A percentile compares a stretch with the other conserved stretches of the same genome.
Conservation (phyloP, 2,113 vertebrate genomes). For the Rhineura floridana region DNA sequence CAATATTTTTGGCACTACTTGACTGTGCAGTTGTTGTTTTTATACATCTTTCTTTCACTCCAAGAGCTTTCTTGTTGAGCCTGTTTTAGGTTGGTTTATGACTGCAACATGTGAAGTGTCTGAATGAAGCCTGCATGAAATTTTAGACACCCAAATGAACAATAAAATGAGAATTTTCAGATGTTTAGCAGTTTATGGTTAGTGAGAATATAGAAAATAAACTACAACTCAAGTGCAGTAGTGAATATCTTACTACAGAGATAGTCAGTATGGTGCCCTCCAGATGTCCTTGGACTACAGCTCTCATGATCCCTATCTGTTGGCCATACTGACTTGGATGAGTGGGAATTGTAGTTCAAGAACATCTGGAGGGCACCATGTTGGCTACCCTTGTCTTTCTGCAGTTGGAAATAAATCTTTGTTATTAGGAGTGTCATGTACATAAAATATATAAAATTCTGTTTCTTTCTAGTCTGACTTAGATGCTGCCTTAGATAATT, state of each 20-base stretch:
- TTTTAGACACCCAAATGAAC: not conserved
- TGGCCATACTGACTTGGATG: too few species aligned
- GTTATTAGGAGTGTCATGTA: not conserved
- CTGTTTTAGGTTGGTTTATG: not conserved
- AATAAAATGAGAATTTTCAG: not conserved
- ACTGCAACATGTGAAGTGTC: not conserved
- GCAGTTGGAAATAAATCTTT: not conserved
- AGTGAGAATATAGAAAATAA: not conserved
- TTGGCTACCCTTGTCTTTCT: too few species aligned
- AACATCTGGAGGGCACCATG: too few species aligned
- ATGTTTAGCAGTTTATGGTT: not conserved
- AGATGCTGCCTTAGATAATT: conserved; percentile 75
- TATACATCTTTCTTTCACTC: not conserved
- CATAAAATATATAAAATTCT: not conserved
- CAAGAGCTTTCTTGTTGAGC: not conserved
- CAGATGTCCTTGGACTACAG: too few species aligned
- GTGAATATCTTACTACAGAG: not conserved
- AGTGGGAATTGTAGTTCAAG: too few species aligned
- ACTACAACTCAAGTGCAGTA: not conserved
- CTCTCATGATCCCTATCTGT: too few species aligned
- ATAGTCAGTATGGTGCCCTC: too few species aligned
- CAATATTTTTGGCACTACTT: not conserved
- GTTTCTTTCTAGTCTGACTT: conserved; percentile 64
- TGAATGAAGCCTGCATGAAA: not conserved
- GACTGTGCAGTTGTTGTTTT: not conserved